Evolutionary conservation across 1,140 invertebrate genomes (phyloP), one percentile per base, ranked within the genome.

Genomic region (Thrips palmi): DNA sequence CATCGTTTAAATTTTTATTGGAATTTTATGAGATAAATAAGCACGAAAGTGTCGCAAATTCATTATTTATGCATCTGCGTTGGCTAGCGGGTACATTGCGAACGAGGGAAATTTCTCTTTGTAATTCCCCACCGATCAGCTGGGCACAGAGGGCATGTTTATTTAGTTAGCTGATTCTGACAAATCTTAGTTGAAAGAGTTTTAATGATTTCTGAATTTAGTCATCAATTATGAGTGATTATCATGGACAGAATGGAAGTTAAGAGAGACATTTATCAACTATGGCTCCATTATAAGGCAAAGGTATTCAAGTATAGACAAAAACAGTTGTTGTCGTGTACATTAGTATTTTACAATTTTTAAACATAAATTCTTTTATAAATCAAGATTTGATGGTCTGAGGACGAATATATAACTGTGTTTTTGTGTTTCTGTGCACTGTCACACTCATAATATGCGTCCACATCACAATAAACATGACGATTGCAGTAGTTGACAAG

Each of bases 271-370:
- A 63, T 64, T 43, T 64, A 64, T 47, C 58, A 59, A 41, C 52
- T 62, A 32, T 64, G 62, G 62, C 57, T 64, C 44, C 61, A 64
- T 47, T 64, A 64, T 47, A 63, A 61, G 42, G 63, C 62, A 31
- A 63, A 63, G 52, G 57, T 58, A 49, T 37, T 22, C 22, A 32
- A 19, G 4, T 38, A 35, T 24, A 24, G 8, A 35, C 33, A 24
- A 15, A 15, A 18, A 35, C 20, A 20, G 4, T 19, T 1, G 23
- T 25, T 3, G 7, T 11, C 31, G 22, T 27, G 12, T 38, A 23
- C 2, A 15, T 23, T 21, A 19, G 10, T 22, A 25, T 14, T 41
- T 20, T 41, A 17, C 11, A 23, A 19, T 14, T 3, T n/a, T 33
- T 4, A 12, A 18, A 14, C 19, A 33, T 21, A 21, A 42, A 14